Conservation (phyloP, 2,888 invertebrate species). For the Protonemura montana region DNA sequence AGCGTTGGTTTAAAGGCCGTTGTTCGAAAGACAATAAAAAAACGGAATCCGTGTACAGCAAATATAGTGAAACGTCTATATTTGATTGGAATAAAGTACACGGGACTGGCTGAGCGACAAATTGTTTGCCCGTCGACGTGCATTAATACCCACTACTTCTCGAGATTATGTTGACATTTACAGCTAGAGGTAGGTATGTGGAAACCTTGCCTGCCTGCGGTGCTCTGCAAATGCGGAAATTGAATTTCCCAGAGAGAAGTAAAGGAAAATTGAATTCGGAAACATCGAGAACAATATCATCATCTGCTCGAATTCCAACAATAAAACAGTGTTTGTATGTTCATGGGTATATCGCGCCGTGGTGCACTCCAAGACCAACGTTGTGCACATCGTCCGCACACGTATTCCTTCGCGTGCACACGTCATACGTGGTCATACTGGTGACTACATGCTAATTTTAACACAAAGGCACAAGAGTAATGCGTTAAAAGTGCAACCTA, state of each 20-base stretch:
- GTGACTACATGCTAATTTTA: background rate
- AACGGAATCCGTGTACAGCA: background rate
- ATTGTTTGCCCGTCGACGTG: background rate
- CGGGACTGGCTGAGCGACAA: background rate
- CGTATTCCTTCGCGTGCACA: background rate
- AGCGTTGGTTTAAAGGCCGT: background rate
- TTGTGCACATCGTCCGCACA: too few species aligned
- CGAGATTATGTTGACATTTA: background rate
- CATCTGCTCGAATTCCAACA: background rate
- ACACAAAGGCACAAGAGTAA: background rate
- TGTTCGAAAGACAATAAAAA: background rate
- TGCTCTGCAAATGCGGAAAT: background rate
- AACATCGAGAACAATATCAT: constrained; percentile 7
- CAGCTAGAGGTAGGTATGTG: background rate
- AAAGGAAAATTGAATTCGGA: background rate
- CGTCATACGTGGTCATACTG: background rate
- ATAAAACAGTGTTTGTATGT: background rate
- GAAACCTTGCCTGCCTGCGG: background rate
- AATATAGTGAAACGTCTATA: background rate
- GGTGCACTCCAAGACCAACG: background rate
- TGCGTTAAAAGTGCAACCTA: background rate
- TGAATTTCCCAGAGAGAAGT: constrained; percentile 2
- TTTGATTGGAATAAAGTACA: background rate
- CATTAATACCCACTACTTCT: background rate
- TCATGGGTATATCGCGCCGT: background rate